These are phyloP conservation scores for Campoplex capitator DNA, from an alignment of 2,888 invertebrate genomes.

Conservation along the genomic window DNA sequence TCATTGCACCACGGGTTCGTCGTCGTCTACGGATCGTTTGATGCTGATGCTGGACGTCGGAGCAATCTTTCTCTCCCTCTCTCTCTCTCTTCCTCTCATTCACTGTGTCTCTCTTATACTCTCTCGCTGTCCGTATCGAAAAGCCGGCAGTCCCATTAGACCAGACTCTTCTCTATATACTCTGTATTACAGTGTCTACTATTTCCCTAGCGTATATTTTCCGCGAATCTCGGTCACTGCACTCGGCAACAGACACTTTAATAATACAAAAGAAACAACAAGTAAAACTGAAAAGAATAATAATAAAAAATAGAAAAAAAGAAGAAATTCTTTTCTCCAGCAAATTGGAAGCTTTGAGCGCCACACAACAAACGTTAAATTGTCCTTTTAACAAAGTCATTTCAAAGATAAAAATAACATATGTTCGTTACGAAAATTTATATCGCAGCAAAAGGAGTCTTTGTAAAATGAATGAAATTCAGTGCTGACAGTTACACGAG, in stretches of 20 bases:
- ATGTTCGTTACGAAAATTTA: slow-evolving; percentile 12
- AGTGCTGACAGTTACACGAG: background rate
- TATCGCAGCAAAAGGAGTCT: background rate
- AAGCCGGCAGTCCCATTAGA: slow-evolving; percentile 65
- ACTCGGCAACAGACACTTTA: slow-evolving; percentile 59
- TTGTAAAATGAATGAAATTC: background rate
- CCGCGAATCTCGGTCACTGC: slow-evolving; percentile 63
- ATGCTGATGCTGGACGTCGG: slow-evolving; percentile 61
- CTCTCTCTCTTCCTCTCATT: slow-evolving; percentile 28
- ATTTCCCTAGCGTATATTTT: slow-evolving; percentile 46
- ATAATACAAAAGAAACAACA: slow-evolving; percentile 23
- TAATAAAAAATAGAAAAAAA: background rate
- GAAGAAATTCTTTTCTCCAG: slow-evolving; percentile 30
- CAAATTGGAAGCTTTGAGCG: slow-evolving; percentile 45
- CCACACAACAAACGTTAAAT: slow-evolving; percentile 46
- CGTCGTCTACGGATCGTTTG: slow-evolving; percentile 68
- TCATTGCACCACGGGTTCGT: slow-evolving; percentile 72
- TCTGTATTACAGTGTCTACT: slow-evolving; percentile 42
- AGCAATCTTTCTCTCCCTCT: slow-evolving; percentile 38
- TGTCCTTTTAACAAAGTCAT: slow-evolving; percentile 41
- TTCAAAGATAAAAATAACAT: slow-evolving; percentile 34
- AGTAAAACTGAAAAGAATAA: background rate
- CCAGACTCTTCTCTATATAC: slow-evolving; percentile 33
- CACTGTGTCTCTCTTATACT: slow-evolving; percentile 5
- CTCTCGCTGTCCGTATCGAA: slow-evolving; percentile 63